A percentile compares a stretch with the other conserved stretches of the same genome.
These are phyloP conservation scores for Percopsis transmontana DNA, from an alignment of 2,113 vertebrate species.

Conservation along the genomic window DNA sequence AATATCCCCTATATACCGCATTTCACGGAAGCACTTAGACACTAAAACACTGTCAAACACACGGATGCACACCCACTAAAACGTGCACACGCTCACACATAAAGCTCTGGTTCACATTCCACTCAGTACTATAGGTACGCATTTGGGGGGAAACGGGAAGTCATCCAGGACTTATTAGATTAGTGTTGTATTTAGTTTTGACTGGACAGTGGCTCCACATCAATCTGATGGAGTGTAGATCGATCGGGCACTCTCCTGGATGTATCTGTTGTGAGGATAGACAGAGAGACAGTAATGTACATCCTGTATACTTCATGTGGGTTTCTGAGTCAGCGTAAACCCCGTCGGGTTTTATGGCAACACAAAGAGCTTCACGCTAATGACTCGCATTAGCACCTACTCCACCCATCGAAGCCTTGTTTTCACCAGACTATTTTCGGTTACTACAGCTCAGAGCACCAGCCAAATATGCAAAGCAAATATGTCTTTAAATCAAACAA, in stretches of 20 bases:
- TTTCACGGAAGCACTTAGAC: conserved; percentile 1
- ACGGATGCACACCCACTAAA: neutral
- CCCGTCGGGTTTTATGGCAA: conserved; percentile 1
- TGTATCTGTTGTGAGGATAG: neutral
- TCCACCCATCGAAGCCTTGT: conserved; percentile 14
- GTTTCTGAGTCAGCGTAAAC: conserved; percentile 23
- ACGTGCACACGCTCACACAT: conserved; percentile 3
- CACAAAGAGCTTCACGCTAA: conserved; percentile 49
- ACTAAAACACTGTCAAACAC: neutral
- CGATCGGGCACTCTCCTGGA: conserved; percentile 18
- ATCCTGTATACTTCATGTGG: conserved; percentile 46
- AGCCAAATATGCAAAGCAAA: neutral
- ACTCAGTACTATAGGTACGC: neutral
- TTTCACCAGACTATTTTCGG: neutral
- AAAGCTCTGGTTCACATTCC: neutral
- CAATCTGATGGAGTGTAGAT: conserved; percentile 4
- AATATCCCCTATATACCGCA: neutral
- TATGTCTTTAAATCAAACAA: neutral
- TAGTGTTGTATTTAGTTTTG: conserved; percentile 1
- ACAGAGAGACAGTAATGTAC: conserved; percentile 34
- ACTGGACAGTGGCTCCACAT: too few species aligned
- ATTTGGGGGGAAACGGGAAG: conserved; percentile 6
- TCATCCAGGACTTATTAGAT: conserved; percentile 19
- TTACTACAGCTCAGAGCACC: neutral
- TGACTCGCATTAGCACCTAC: conserved; percentile 57